These are phyloP conservation scores for Pelochelys cantorii DNA, from an alignment of 2,797 vertebrate species.

Conservation along the genomic window DNA sequence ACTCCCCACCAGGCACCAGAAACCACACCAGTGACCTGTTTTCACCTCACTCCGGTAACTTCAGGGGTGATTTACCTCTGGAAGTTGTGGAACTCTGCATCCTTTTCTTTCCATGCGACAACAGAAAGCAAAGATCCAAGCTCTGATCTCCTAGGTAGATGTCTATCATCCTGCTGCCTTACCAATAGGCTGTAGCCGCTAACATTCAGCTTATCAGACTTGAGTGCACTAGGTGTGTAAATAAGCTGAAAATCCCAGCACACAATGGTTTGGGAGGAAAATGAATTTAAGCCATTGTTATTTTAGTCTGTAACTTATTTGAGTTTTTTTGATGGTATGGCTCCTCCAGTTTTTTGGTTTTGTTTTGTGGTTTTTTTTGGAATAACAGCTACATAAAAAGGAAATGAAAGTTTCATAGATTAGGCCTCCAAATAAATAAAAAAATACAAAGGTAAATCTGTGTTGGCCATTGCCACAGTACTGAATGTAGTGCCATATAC, in stretches of 20 bases:
- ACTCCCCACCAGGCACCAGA: not conserved
- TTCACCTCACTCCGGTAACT: no score
- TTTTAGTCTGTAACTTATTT: not conserved
- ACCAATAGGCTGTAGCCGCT: not conserved
- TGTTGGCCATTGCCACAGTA: not conserved
- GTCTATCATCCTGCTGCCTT: rapidly evolving
- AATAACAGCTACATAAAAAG: not conserved
- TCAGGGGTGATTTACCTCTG: no score
- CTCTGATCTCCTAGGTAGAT: not conserved
- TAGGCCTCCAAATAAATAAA: slow-evolving; percentile 7
- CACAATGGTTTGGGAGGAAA: not conserved
- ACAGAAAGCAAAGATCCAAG: not conserved
- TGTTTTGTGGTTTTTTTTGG: not conserved
- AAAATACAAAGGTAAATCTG: not conserved
- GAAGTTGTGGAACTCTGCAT: not conserved
- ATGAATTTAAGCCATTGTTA: not conserved
- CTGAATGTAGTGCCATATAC: slow-evolving; percentile 13
- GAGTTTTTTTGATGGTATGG: not conserved
- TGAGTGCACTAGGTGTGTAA: not conserved
- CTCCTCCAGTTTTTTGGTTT: not conserved
- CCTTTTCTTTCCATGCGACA: rapidly evolving
- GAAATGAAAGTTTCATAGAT: slow-evolving; percentile 48
- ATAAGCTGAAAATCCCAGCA: not conserved
- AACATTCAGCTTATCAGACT: not conserved
- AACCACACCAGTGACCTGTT: not conserved